Evolutionary conservation across 2,888 invertebrate species (phyloP), one percentile per base, ranked within the genome.

Genomic region (Oasisia sp.): DNA sequence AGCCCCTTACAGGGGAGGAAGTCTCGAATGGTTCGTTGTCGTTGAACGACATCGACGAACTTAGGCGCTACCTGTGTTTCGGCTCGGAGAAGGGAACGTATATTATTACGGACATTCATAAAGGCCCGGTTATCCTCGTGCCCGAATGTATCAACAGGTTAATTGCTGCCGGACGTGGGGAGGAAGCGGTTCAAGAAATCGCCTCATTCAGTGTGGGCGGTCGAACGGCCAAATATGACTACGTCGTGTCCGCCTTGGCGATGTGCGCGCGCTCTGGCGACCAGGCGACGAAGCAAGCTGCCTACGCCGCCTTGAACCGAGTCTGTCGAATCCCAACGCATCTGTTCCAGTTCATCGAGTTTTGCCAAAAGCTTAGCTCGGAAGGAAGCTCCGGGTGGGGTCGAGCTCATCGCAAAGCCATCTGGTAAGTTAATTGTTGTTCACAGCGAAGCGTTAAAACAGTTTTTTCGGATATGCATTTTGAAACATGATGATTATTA

Each of bases 271-370:
- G 97, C 93, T 94, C 93, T 27, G 95, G 95, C 14, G 74, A 74
- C 74, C 45, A 89, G 32, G 32, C 44, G n/a, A 96, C 97, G 0
- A 97, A 97, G 94, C 96, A 96, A 92, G 97, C 97, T 5, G 97
- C 97, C 0, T 97, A 97, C 94, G 96, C 96, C 92, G 97, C 96
- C 27, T 96, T 97, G 1, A 94, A 96, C 92, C 96, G 97, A 94
- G 96, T 98, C 74, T 97, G 97, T 95, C 97, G 97, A 93, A 97
- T 97, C 91, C 97, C 98, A 11, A 97, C 97, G 94, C 97, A 97
- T 94, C 96, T 98, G 95, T 97, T 98, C 96, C 96, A 97, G 45
- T 98, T 97, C 94, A 96, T 97, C 92, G 97, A 97, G 95, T 97
- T 97, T 94, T 97, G 97, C 91, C 97, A 97, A 94, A 94, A 96